These are phyloP conservation scores for Phenganax subtilis DNA, from an alignment of 92 coral and sea anemone genomes.

Conservation along the genomic window DNA sequence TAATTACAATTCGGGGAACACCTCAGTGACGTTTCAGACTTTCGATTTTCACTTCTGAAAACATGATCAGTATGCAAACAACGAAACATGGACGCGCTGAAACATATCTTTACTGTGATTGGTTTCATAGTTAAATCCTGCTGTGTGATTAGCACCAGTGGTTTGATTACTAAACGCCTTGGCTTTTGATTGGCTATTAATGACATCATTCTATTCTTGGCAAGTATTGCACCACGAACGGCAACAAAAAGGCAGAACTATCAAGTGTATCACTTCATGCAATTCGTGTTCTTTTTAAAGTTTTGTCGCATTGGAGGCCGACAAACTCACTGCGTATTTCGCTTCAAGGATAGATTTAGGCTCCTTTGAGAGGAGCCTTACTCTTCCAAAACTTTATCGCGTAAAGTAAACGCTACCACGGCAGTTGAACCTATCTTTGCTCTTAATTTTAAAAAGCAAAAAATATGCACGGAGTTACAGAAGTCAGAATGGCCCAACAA, in stretches of 20 bases:
- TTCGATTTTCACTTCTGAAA: too few species aligned
- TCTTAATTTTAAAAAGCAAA: constrained; percentile 19
- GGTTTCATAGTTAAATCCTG: not conserved
- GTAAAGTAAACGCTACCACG: constrained; percentile 14
- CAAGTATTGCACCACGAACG: constrained; percentile 39
- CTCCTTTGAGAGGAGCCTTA: constrained; percentile 17
- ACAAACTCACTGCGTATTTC: not conserved
- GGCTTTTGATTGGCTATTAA: constrained; percentile 52
- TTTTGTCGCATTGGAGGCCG: constrained; percentile 25
- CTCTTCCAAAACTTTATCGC: constrained; percentile 6
- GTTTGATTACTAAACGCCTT: not conserved
- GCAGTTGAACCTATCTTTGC: constrained; percentile 22
- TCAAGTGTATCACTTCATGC: not conserved
- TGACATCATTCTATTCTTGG: constrained; percentile 50
- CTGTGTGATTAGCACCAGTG: not conserved
- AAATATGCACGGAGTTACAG: constrained; percentile 17
- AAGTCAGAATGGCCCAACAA: not conserved
- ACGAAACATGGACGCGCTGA: too few species aligned
- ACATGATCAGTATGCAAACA: too few species aligned
- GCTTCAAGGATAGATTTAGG: constrained; percentile 14
- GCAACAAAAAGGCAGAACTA: not conserved
- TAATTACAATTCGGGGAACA: too few species aligned
- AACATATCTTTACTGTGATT: too few species aligned
- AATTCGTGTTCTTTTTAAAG: not conserved
- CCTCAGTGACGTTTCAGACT: too few species aligned